Evolutionary conservation across 2,113 vertebrate species (phyloP).

Genomic region (Prionailurus viverrinus): DNA sequence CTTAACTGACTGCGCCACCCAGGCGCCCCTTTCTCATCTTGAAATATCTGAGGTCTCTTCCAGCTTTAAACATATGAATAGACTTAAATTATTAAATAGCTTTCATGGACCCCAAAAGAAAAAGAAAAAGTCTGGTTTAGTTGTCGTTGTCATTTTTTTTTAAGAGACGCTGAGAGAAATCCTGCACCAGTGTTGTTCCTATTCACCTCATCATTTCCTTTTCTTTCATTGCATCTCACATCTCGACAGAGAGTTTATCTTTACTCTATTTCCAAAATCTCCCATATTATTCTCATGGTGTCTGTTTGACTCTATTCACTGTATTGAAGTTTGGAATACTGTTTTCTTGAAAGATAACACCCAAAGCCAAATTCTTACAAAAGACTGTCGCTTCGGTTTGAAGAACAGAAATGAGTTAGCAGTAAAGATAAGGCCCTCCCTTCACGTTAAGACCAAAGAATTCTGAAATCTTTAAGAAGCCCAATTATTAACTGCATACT

Average conservation of each 20-base stretch:
- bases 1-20: no score
- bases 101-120: conserved; percentile 37
- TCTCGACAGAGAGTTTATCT: conserved; percentile 75
- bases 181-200: background rate
- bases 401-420: conserved; percentile 65
- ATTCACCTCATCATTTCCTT: conserved; percentile 14
- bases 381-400: conserved; percentile 72
- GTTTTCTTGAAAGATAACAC: conserved; percentile 78
- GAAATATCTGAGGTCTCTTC: background rate
- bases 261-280: conserved; percentile 66
- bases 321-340: conserved; percentile 69
- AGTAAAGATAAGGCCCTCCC: conserved; percentile 73
- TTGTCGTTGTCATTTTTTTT: background rate
- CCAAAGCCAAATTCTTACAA: conserved; percentile 74
- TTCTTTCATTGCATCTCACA: conserved; percentile 46
- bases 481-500: conserved; percentile 68
- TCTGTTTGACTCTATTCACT: conserved; percentile 68
- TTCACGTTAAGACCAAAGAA: conserved; percentile 72
- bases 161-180: conserved; percentile 32
- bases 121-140: background rate
- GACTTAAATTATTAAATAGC: conserved; percentile 34
- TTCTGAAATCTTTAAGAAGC: conserved; percentile 71
- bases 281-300: conserved; percentile 60
- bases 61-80: conserved; percentile 40
- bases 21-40: background rate